These are phyloP conservation scores for Temnopleurus reevesii DNA, from an alignment of 53 echinoderm and acorn worm genomes.

Conservation along the genomic window DNA sequence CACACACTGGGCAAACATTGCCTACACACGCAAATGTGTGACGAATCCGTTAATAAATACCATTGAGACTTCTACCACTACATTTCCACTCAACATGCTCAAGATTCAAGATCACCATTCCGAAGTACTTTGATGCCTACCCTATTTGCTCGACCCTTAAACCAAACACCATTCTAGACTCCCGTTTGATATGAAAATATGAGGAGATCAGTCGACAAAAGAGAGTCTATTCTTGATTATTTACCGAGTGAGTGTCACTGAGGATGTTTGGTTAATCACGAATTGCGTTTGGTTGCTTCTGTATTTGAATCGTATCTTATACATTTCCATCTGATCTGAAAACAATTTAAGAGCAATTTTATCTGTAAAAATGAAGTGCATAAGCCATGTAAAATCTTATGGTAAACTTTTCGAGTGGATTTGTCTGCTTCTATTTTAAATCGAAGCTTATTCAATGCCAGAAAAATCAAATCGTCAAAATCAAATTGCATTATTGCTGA, in stretches of 20 bases:
- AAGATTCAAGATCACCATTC: not conserved
- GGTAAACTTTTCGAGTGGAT: no score
- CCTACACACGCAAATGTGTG: no score
- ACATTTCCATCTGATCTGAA: not conserved
- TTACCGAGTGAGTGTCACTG: not conserved
- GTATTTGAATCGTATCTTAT: not conserved
- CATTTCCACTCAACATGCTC: not conserved
- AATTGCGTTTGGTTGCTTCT: not conserved
- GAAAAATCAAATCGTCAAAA: no score
- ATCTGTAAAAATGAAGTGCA: not conserved
- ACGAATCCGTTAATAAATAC: not conserved
- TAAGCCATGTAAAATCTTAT: not conserved
- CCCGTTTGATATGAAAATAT: not conserved
- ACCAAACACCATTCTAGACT: not conserved
- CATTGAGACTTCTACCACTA: constrained; percentile 22
- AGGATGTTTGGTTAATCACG: not conserved
- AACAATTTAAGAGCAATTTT: not conserved
- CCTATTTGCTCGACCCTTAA: not conserved
- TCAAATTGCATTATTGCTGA: no score
- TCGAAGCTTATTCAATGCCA: not conserved
- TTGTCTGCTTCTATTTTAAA: not conserved
- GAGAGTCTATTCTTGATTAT: not conserved
- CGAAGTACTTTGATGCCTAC: constrained; percentile 24
- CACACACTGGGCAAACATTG: no score
- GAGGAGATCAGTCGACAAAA: not conserved